Evolutionary conservation across 2,797 vertebrate genomes (phyloP).

Genomic region (Aplochiton taeniatus): DNA sequence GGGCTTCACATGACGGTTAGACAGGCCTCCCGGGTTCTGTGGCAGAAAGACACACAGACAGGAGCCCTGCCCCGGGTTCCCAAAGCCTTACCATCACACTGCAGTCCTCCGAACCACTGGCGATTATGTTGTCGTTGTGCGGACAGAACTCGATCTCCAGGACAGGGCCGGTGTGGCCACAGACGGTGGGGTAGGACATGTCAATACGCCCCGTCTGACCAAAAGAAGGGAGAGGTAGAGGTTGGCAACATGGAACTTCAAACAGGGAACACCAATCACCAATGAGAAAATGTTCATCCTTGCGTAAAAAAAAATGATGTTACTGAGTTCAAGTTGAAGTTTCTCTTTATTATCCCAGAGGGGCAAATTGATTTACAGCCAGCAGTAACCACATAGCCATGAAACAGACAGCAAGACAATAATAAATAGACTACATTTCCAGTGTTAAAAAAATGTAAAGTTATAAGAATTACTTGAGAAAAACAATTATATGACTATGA

Average conservation of each 20-base stretch:
- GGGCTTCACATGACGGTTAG: not conserved
- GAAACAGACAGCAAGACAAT: no score
- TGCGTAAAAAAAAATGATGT: no score
- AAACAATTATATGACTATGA: not conserved
- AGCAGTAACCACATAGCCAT: no score
- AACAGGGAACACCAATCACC: not conserved
- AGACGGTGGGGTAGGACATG: slow-evolving; percentile 85
- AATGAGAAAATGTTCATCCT: no score
- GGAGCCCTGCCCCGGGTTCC: no score
- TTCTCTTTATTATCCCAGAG: no score
- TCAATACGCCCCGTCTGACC: slow-evolving; percentile 87
- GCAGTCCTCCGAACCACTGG: slow-evolving; percentile 91
- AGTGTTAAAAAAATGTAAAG: no score
- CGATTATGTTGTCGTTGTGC: slow-evolving; percentile 91
- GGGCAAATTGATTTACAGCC: no score
- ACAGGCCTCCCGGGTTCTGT: not conserved
- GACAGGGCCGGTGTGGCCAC: slow-evolving; percentile 89
- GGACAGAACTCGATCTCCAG: slow-evolving; percentile 91
- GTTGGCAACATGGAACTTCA: not conserved
- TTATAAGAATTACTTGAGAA: no score
- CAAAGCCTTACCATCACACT: slow-evolving; percentile 83
- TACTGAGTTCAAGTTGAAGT: no score
- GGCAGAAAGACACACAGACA: not conserved
- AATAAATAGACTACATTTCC: no score
- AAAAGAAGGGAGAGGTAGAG: slow-evolving; percentile 13